Conservation (phyloP, 2,888 invertebrate species). For the Furcula furcula region DNA sequence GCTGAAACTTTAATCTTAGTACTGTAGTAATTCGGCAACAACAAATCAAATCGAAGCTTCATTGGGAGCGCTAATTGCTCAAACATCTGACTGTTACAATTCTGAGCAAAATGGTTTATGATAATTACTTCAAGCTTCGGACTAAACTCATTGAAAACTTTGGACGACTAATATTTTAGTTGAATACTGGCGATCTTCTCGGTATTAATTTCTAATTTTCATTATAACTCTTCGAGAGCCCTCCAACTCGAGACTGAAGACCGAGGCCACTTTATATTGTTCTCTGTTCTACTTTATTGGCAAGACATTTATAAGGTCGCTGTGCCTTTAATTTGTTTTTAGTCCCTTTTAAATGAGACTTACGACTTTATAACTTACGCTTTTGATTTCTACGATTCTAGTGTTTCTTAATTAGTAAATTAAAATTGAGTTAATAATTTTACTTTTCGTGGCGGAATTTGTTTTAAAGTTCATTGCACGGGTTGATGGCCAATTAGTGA, state of each 20-base stretch:
- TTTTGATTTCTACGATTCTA: conserved; percentile 1
- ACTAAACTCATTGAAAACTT: conserved; percentile 24
- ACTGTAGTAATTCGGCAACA: not conserved
- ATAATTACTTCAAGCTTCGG: conserved; percentile 23
- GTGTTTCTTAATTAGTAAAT: conserved; percentile 1
- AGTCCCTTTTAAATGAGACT: conserved; percentile 13
- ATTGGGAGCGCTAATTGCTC: conserved; percentile 4
- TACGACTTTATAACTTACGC: conserved; percentile 1
- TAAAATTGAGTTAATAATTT: not conserved
- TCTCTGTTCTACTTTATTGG: conserved; percentile 27
- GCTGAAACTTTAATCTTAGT: too few species aligned
- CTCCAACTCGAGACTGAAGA: conserved; percentile 9
- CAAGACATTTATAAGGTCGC: conserved; percentile 22
- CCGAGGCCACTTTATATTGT: conserved; percentile 24
- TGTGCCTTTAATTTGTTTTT: conserved; percentile 25
- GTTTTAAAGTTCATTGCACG: not conserved
- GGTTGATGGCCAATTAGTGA: not conserved
- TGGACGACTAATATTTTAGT: conserved; percentile 28
- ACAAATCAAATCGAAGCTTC: not conserved
- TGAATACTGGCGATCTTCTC: conserved; percentile 25
- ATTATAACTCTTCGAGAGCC: conserved; percentile 26
- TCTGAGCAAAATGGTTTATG: conserved; percentile 23
- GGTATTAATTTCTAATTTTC: conserved; percentile 36
- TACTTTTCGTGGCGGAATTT: not conserved
- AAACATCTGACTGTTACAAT: conserved; percentile 18